Base-by-base conservation (phyloP, 2,888 invertebrate genomes). In the Pterobdella sp. region DNA sequence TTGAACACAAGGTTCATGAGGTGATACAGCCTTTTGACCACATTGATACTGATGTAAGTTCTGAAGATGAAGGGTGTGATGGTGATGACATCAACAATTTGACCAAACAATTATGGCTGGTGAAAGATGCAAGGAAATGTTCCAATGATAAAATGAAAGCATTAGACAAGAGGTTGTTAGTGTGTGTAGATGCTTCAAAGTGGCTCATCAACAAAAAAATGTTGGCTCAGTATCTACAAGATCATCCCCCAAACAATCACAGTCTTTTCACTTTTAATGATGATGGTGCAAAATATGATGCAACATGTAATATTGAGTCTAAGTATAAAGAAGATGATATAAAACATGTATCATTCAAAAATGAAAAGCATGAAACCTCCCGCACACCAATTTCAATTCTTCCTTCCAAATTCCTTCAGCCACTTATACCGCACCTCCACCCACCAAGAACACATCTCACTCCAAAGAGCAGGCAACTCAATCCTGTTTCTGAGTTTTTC, bases 41-140 rank as follows among this genome's bases (percentile, higher is more conserved):
- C 49, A 7, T 14, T 56, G 60, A 56, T 56, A 56, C 60, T 3
- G 60, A 56, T 56, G n/a, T n/a, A 22, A 56, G 60, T 56, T 56
- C 60, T 22, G 60, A 56, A 26, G 60, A 56, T 4, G 60, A 56
- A 26, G 60, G n/a, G 60, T 22, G n/a, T 26, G 60, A 56, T 3
- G n/a, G 26, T 4, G n/a, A 22, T n/a, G n/a, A n/a, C n/a, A n/a
- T n/a, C n/a, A n/a, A n/a, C n/a, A n/a, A n/a, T n/a, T n/a, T n/a
- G n/a, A n/a, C n/a, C n/a, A n/a, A n/a, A n/a, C n/a, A n/a, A n/a
- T n/a, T n/a, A n/a, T n/a, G n/a, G n/a, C n/a, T n/a, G n/a, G n/a
- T n/a, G n/a, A 42, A 42, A 18, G 42, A 18, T 42, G 7, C 18
- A 18, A 42, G 42, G 42, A 42, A 42, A 18, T 7, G 18, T 14